Evolutionary conservation across 2,888 invertebrate genomes (phyloP), one percentile per base, ranked within the genome.

Genomic region (Stegana nigrithorax): DNA sequence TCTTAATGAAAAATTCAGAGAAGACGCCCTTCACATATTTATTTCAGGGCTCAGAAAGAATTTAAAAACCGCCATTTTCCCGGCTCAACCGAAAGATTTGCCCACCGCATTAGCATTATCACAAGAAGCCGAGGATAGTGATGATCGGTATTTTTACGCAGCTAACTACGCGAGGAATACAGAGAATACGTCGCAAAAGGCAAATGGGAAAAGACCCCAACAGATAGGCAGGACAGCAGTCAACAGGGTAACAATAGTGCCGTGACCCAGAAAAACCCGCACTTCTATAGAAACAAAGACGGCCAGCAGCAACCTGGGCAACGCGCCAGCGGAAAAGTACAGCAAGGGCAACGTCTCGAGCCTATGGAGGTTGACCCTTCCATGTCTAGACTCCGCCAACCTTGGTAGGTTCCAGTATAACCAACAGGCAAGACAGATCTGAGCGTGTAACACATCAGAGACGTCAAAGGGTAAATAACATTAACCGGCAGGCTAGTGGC

Each of bases 1-100:
- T 8, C 59, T 66, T 14, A 63, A 32, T 47, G 23, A 56, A 25
- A 57, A 62, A 26, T 57, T 60, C 27, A 59, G 62, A n/a, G 50
- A 60, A 8, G 62, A 60, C 14, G 62, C 62, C n/a, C 62, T 29
- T 17, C 45, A 19, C 10, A 19, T 45, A 10, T 45, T 45, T 14
- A 45, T 45, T 4, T 45, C 62, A 17, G 65, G 62, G 1, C 56
- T 65, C 14, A 32, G 45, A 10, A 62, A 62, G 36, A 36, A 58
- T 32, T 59, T 62, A 56, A 39, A 47, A 14, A 59, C 29, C 12
- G 25, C 50, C 25, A 25, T 62, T 17, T 62, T 57, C 55, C 12
- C 57, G 7, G 53, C 36, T 5, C 25, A 56, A 17, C 45, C 57
- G 36, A 17, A 19, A 32, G 45, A 55, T 17, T 56, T 62, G 56